Conservation (phyloP, 2,888 invertebrate genomes). For the Coelinius sp. region DNA sequence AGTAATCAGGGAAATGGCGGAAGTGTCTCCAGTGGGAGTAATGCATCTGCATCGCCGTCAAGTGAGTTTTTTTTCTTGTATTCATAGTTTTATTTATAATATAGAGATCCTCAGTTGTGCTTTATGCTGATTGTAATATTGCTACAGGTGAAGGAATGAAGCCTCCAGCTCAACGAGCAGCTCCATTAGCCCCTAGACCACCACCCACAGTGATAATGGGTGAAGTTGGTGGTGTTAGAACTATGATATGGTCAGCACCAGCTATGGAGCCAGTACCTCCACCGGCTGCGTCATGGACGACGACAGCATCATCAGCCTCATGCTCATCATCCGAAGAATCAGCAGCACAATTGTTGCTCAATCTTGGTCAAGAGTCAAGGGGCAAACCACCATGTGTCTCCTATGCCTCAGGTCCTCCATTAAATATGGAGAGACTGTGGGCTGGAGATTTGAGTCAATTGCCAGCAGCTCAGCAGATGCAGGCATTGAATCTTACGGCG, state of each 20-base stretch:
- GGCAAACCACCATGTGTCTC: slow-evolving; percentile 69
- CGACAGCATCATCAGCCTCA: slow-evolving; percentile 73
- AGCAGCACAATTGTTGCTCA: slow-evolving; percentile 80
- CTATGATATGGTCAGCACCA: slow-evolving; percentile 80
- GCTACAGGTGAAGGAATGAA: slow-evolving; percentile 70
- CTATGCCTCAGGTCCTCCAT: slow-evolving; percentile 73
- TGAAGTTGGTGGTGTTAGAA: slow-evolving; percentile 89
- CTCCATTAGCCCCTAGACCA: slow-evolving; percentile 73
- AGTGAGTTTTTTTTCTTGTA: slow-evolving; percentile 45
- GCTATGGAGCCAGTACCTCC: slow-evolving; percentile 71
- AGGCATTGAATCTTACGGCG: slow-evolving; percentile 81
- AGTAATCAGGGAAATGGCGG: slow-evolving; percentile 52
- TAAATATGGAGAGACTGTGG: slow-evolving; percentile 94
- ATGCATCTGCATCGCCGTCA: slow-evolving; percentile 45
- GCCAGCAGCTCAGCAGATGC: slow-evolving; percentile 85
- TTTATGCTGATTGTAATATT: no score
- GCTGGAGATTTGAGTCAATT: slow-evolving; percentile 89
- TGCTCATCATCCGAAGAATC: slow-evolving; percentile 73
- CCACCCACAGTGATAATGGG: slow-evolving; percentile 94
- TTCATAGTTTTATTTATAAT: slow-evolving; percentile 6
- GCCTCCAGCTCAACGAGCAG: slow-evolving; percentile 67
- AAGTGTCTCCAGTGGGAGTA: slow-evolving; percentile 49
- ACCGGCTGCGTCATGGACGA: slow-evolving; percentile 74
- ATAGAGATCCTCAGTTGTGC: slow-evolving; percentile 27
- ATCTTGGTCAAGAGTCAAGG: slow-evolving; percentile 81